Evolutionary conservation across 2,888 invertebrate genomes (phyloP).

Genomic region (Scaptomyza parva): DNA sequence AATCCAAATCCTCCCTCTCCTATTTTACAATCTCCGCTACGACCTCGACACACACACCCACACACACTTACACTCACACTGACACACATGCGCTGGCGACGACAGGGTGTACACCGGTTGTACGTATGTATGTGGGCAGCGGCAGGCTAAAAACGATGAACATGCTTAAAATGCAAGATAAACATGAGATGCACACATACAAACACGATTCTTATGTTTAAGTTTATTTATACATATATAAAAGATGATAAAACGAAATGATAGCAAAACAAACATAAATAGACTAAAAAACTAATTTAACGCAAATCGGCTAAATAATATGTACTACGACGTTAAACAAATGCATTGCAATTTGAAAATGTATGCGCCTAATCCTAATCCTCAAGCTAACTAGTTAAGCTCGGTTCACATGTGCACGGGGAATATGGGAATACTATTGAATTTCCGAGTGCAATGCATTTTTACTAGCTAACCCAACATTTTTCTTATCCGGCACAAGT

Average conservation of each 20-base stretch:
- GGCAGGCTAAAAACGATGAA: conserved; percentile 34
- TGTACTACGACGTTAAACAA: conserved; percentile 60
- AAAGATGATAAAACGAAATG: conserved; percentile 60
- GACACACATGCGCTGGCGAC: conserved; percentile 64
- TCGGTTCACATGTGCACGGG: conserved; percentile 18
- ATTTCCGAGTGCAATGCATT: conserved; percentile 4
- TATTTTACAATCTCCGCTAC: conserved; percentile 39
- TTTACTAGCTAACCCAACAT: not conserved
- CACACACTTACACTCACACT: conserved; percentile 32
- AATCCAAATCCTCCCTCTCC: conserved; percentile 21
- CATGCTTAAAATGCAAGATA: conserved; percentile 35
- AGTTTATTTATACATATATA: conserved; percentile 82
- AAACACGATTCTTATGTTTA: conserved; percentile 77
- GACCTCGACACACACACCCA: conserved; percentile 54
- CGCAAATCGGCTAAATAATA: conserved; percentile 73
- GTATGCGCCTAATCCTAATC: conserved; percentile 56
- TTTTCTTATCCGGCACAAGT: conserved; percentile 33
- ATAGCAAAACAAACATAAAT: conserved; percentile 65
- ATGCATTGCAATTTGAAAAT: conserved; percentile 59
- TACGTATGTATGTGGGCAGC: conserved; percentile 60
- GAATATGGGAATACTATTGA: not conserved
- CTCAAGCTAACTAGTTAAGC: conserved; percentile 29
- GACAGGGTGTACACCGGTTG: conserved; percentile 45
- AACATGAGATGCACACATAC: conserved; percentile 58
- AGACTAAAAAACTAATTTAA: conserved; percentile 75